Percentiles rank a stretch among this genome's conserved stretches.
Conservation (phyloP, 2,113 vertebrate genomes). For the Grammomys surdaster region DNA sequence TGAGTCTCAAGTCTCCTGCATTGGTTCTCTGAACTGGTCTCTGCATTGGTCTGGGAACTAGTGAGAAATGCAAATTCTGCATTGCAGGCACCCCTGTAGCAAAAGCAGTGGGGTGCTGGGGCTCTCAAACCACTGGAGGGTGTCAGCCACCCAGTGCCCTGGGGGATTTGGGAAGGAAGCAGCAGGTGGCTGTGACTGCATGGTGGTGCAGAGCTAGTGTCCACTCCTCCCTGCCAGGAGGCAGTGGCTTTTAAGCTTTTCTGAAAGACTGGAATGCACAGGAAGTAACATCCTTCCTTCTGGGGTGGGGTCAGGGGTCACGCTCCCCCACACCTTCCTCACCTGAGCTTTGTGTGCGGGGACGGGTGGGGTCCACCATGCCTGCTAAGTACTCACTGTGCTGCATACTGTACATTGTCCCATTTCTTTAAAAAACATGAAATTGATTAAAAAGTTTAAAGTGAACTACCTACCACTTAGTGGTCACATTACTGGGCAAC, state of each 20-base stretch:
- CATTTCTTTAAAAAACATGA: not conserved
- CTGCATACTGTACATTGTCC: not conserved
- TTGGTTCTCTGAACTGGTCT: not conserved
- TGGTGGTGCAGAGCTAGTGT: not conserved
- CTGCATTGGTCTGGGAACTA: slow-evolving; percentile 32
- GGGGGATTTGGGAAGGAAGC: not conserved
- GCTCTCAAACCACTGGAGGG: not conserved
- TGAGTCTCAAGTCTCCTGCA: not conserved
- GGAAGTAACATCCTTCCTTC: not conserved
- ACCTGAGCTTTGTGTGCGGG: not conserved
- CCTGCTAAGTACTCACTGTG: not conserved
- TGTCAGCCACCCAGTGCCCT: not conserved
- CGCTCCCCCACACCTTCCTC: too few relatives aligned
- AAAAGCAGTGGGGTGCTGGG: not conserved
- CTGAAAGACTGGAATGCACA: not conserved
- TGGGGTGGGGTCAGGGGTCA: not conserved
- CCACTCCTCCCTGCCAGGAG: not conserved
- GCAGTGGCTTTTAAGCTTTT: not conserved
- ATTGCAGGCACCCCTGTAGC: not conserved
- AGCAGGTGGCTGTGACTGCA: not conserved
- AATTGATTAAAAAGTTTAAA: not conserved
- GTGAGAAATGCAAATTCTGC: slow-evolving; percentile 42
- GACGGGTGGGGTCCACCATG: not conserved
- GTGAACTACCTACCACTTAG: not conserved
- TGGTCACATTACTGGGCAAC: not conserved